Conservation (phyloP, 2,113 vertebrate genomes). For the Muscicapa adusta region DNA sequence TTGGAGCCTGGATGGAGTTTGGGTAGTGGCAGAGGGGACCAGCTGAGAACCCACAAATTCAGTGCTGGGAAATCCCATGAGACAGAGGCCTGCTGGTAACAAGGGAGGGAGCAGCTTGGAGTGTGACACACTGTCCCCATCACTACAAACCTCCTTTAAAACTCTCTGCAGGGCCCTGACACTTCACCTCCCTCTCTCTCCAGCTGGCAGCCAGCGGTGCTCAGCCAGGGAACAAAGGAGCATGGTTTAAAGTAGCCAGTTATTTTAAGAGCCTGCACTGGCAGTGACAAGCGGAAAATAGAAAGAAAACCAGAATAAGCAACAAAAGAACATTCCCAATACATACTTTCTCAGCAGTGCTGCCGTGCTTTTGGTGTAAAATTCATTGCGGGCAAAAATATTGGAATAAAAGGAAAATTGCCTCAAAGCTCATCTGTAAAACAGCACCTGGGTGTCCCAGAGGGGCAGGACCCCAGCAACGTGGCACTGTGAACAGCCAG, state of each 20-base stretch:
- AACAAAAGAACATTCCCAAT: not conserved
- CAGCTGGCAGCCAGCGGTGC: not conserved
- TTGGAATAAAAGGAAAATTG: not conserved
- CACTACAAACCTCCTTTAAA: not conserved
- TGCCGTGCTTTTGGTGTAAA: not conserved
- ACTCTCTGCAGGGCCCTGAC: not conserved
- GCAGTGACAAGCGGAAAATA: conserved; percentile 27
- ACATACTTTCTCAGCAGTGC: not conserved
- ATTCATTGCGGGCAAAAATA: not conserved
- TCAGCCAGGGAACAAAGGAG: conserved; percentile 5
- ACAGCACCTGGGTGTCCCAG: accelerated
- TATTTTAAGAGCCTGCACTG: conserved; percentile 50
- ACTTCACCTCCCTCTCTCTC: not conserved
- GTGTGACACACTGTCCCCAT: not conserved
- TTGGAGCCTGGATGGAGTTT: not conserved
- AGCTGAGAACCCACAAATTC: not conserved
- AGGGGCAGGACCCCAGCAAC: accelerated
- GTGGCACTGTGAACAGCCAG: not conserved
- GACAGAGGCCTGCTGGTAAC: accelerated
- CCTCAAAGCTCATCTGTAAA: not conserved
- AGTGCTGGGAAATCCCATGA: not conserved
- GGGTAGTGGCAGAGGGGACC: not conserved
- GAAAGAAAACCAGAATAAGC: conserved; percentile 37
- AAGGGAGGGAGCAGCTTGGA: not conserved
- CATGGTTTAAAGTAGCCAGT: not conserved